Evolutionary conservation across 2,888 invertebrate genomes (phyloP).

Genomic region (Lydus trimaculatus): DNA sequence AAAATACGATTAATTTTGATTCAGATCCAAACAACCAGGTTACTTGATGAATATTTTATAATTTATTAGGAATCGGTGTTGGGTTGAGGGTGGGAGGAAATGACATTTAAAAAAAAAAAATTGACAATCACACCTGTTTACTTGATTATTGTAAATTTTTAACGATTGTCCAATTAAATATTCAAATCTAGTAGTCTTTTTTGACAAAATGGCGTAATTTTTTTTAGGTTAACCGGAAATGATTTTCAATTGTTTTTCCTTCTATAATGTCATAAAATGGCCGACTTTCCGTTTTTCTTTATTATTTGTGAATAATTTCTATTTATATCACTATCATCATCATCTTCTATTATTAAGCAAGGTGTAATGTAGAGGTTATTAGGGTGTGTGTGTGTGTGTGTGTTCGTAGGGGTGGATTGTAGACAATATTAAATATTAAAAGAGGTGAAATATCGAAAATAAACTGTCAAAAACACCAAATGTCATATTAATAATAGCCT

Average conservation of each 20-base stretch:
- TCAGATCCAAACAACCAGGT: neutral
- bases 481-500: too few relatives aligned
- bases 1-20: neutral
- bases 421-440: too few relatives aligned
- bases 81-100: neutral
- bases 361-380: too few relatives aligned
- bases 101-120: neutral
- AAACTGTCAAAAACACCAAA: too few relatives aligned
- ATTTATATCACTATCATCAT: neutral
- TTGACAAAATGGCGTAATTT: neutral
- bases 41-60: conserved; percentile 1
- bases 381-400: too few relatives aligned
- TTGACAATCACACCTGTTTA: neutral
- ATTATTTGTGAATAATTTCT: neutral
- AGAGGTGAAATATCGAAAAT: too few relatives aligned
- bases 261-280: neutral
- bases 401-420: too few relatives aligned
- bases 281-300: neutral
- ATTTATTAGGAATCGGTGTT: neutral
- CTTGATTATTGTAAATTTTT: neutral
- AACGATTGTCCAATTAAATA: neutral
- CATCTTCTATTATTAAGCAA: neutral
- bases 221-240: neutral
- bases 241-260: neutral
- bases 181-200: neutral